Base-by-base conservation (phyloP, 2,888 invertebrate species). In the Lasius fuliginosus region DNA sequence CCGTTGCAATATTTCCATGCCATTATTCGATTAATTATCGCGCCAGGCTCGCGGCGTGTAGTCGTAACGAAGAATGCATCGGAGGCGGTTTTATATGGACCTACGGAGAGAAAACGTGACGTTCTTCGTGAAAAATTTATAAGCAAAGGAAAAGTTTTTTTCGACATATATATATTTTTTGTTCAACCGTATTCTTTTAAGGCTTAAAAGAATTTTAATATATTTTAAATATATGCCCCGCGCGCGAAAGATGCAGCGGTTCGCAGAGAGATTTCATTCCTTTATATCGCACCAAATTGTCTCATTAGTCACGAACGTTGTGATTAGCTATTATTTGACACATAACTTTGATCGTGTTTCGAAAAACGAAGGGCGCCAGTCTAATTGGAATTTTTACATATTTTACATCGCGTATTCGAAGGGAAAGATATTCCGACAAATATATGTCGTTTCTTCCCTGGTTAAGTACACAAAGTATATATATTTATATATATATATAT, bases 21-120 rank as follows among this genome's bases (percentile, higher is more conserved):
- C 83, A 88, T 89, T 88, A 86, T 86, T 87, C 87, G 84, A 89
- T 89, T 89, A 89, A 87, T 88, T 88, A 85, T 82, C 77, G 60
- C 65, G 49, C 23, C 12, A 58, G 36, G 49, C 46, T 49, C 67
- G 81, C 15, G 64, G 33, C 30, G 27, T 62, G 23, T 12, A 33
- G 58, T 46, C 58, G 27, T 79, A 79, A 69, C 60, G 79, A 60
- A 79, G 60, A 69, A 69, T 60, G 69, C 60, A 27, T 69, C 46
- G 60, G 46, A 79, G 69, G 42, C 23, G 79, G 1, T 27, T 69
- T 36, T 68, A 68, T 56, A 53, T 36, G 18, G 49, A 2, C 15
- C 11, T 33, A 12, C 6, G n/a, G n/a, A 46, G 68, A 49, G 49
- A 18, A 49, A 49, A 79, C 23, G 36, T 65, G 27, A 75, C 15